Evolutionary conservation across 2,888 invertebrate genomes (phyloP).

Genomic region (Tricholauxania praeusta): DNA sequence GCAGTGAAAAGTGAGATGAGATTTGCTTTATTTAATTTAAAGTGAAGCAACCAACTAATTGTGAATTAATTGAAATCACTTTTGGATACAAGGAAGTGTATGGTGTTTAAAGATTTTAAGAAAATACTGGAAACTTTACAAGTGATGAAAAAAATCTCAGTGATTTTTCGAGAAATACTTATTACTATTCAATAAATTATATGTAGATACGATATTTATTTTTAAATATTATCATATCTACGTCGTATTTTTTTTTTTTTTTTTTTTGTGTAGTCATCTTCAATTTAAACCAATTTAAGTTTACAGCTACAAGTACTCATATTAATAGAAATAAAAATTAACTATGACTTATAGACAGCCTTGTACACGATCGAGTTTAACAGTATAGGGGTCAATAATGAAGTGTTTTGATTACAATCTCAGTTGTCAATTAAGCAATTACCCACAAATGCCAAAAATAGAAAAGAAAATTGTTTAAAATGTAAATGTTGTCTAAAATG

Average conservation of each 20-base stretch:
- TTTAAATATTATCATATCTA: constrained; percentile 45
- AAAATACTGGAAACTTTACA: too few relatives aligned
- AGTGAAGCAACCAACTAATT: constrained; percentile 23
- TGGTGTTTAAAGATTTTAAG: too few relatives aligned
- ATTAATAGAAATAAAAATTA: constrained; percentile 30
- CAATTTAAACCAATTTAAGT: constrained; percentile 60
- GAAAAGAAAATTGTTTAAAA: too few relatives aligned
- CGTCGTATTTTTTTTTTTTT: constrained; percentile 52
- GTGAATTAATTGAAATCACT: constrained; percentile 25
- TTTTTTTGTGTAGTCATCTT: constrained; percentile 55
- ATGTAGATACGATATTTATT: too few relatives aligned
- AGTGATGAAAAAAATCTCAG: too few relatives aligned
- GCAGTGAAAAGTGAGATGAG: constrained; percentile 25
- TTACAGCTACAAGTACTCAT: constrained; percentile 36
- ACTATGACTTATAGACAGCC: constrained; percentile 54
- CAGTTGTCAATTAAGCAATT: too few relatives aligned
- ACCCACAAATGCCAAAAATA: too few relatives aligned
- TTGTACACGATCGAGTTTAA: constrained; percentile 64
- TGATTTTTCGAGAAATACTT: too few relatives aligned
- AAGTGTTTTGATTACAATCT: too few relatives aligned
- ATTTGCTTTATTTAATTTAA: constrained; percentile 22
- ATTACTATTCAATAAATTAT: too few relatives aligned
- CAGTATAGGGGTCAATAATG: constrained; percentile 61
- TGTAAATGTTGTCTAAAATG: too few relatives aligned
- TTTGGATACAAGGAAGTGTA: constrained; percentile 24